Evolutionary conservation across 2,888 invertebrate species (phyloP).

Genomic region (Erynnis tages): DNA sequence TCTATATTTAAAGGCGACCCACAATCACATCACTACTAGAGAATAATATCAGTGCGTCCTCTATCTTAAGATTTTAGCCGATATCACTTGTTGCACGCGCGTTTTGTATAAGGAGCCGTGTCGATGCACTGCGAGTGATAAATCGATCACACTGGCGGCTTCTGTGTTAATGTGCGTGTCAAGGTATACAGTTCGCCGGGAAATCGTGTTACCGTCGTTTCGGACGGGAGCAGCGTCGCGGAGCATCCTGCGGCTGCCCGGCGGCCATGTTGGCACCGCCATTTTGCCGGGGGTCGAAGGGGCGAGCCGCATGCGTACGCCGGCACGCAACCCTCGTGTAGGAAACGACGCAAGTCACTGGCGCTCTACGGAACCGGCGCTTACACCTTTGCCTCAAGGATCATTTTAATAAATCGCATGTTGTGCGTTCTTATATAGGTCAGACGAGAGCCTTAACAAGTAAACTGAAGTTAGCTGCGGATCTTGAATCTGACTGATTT

Average conservation of each 20-base stretch:
- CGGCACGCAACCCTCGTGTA: conserved; percentile 63
- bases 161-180: conserved; percentile 60
- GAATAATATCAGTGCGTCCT: conserved; percentile 55
- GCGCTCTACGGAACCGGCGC: conserved; percentile 47
- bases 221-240: conserved; percentile 69
- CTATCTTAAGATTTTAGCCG: conserved; percentile 53
- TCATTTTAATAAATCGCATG: conserved; percentile 46
- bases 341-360: conserved; percentile 65
- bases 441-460: conserved; percentile 40
- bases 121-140: conserved; percentile 50
- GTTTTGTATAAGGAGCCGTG: conserved; percentile 49
- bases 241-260: conserved; percentile 79
- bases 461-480: conserved; percentile 64
- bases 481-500: conserved; percentile 64
- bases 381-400: conserved; percentile 52
- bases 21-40: conserved; percentile 67
- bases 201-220: conserved; percentile 69
- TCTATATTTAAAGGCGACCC: conserved; percentile 73
- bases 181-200: conserved; percentile 62
- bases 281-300: conserved; percentile 77
- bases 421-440: conserved; percentile 73
- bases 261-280: conserved; percentile 81
- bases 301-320: conserved; percentile 79
- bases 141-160: conserved; percentile 62
- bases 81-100: conserved; percentile 79